Evolutionary conservation across 1,140 invertebrate species (phyloP), one percentile per base, ranked within the genome.

Genomic region (Ceratina australensis): DNA sequence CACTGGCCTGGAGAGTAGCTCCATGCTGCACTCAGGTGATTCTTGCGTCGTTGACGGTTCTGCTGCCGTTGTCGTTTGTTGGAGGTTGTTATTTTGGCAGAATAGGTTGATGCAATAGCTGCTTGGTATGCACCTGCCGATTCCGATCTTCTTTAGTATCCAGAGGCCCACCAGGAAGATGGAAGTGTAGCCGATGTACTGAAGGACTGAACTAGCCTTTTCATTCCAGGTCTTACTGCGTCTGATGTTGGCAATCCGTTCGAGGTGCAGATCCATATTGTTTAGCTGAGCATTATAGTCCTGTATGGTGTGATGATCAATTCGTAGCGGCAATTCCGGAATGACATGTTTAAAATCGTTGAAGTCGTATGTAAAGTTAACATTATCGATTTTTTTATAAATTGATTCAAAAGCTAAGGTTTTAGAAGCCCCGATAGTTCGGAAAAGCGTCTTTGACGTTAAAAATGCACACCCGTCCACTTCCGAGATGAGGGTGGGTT

Each of bases 311-410:
- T 57, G 22, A 10, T 42, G 33, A 10, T 3, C 33, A 0, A 42
- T 42, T 42, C 33, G 7, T 42, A 42, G 10, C 5, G 33, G 33
- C 10, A 42, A 10, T 42, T 42, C 33, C 5, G 33, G 33, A 33
- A 57, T 57, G 20, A 57, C n/a, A 57, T 57, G n/a, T 20, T 57
- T 57, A n/a, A 57, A 18, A 20, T 57, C 54, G n/a, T 57, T 57
- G 54, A 57, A 57, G 54, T n/a, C 54, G 54, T 57, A 57, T 57
- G 54, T 57, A 57, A 57, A 57, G 54, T 57, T 57, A 57, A 57
- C n/a, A 18, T 57, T 20, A 1, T 57, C 54, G n/a, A 57, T 20
- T 8, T 20, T n/a, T 57, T 57, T 57, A 20, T 57, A 57, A 7
- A 57, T 20, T 33, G 33, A 33, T 7, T 33, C 33, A 7, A 33